Base-by-base conservation (phyloP, 2,113 vertebrate genomes). In the Opisthocomus hoazin region DNA sequence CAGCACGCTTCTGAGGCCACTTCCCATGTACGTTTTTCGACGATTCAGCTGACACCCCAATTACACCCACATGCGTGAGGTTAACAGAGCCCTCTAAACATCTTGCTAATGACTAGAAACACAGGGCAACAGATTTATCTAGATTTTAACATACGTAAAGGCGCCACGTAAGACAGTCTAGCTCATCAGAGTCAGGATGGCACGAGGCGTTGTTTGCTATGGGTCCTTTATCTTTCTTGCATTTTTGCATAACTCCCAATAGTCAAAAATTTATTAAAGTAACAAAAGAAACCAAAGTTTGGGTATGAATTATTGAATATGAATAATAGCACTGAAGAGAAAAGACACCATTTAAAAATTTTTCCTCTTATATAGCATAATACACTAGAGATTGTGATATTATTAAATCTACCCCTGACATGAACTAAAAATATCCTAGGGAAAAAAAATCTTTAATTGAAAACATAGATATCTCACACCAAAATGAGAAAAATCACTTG, bases 101-200 rank as follows among this genome's bases (percentile, higher is more conserved):
- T 1, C 48, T 3, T 0, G 8, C 11, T 9, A 6, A 7, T 3
- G 21, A 46, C 39, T 0, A 64, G 23, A 70, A 63, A 12, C 15
- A 30, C 7, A 18, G 14, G 37, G 24, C 37, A 27, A 14, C 20
- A 18, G 18, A 4, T 60, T 45, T 37, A 11, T 23, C 21, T 18
- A 6, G 15, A 20, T 34, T 75, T 78, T 21, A 27, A n/a, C 24
- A 12, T 5, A 6, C 2, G 18, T 10, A 15, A 53, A 93, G 23
- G 32, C 21, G 53, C 15, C 80, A 23, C 45, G 3, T 16, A 23
- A 20, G 45, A 19, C 20, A 60, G 32, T 10, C 26, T 22, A 2
- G 13, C n/a, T 12, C 75, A 20, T 16, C 13, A 22, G 27, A 45
- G 64, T 10, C 65, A 16, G n/a, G 43, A 10, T 27, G 18, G 57